Evolutionary conservation across 92 coral and sea anemone genomes (phyloP).

Genomic region (Nematostella vectensis): DNA sequence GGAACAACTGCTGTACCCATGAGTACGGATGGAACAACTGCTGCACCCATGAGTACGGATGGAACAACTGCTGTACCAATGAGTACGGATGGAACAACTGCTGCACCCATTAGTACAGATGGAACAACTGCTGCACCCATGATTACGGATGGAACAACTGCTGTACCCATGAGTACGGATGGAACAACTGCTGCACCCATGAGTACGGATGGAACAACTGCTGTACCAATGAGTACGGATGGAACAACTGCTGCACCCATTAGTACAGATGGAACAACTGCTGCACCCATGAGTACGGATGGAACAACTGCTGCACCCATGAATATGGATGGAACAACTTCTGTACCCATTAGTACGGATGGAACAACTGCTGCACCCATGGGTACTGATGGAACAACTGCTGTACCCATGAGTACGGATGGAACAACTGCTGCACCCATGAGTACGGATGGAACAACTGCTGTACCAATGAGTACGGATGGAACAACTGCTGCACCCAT

Average conservation of each 20-base stretch:
- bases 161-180: neutral
- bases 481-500: neutral
- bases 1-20: constrained; percentile 2
- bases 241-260: constrained; percentile 2
- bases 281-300: neutral
- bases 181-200: neutral
- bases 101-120: neutral
- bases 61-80: neutral
- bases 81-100: neutral
- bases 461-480: neutral
- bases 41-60: neutral
- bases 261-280: too few species aligned
- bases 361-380: neutral
- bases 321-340: neutral
- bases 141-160: constrained; percentile 2
- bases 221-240: neutral
- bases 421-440: neutral
- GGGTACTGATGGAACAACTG: neutral
- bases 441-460: neutral
- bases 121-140: neutral
- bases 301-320: neutral
- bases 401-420: neutral
- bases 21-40: neutral
- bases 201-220: neutral
- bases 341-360: neutral